Percentiles rank a stretch among this genome's conserved stretches.
Conservation (phyloP, 1,140 invertebrate species). For the honey bee (Apis mellifera) region DNA sequence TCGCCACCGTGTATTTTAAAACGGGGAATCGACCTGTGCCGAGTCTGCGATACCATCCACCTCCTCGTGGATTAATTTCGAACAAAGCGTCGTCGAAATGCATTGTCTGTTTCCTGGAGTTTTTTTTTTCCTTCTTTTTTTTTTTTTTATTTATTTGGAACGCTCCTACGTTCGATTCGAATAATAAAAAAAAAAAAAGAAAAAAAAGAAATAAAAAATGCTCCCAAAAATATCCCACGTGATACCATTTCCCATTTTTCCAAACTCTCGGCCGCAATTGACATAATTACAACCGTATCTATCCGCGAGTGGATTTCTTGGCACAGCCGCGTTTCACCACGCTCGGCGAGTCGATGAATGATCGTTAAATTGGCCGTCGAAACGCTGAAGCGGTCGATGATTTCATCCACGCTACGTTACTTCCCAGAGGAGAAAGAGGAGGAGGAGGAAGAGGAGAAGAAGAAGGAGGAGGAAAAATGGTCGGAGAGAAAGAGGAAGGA, state of each 20-base stretch:
- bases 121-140: not conserved
- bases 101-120: not conserved
- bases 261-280: not conserved
- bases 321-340: no score
- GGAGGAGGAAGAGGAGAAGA: not conserved
- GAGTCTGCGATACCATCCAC: slow-evolving; percentile 3
- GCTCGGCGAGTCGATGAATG: slow-evolving; percentile 17
- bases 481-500: not conserved
- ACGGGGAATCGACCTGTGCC: slow-evolving; percentile 8
- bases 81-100: not conserved
- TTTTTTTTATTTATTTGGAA: no score
- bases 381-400: slow-evolving; percentile 42
- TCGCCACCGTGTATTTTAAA: not conserved
- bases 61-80: slow-evolving; percentile 10
- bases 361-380: slow-evolving; percentile 52
- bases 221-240: not conserved
- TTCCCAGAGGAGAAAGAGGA: slow-evolving; percentile 9
- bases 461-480: not conserved
- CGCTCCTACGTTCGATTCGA: not conserved
- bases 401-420: slow-evolving; percentile 23
- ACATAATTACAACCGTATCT: slow-evolving; percentile 20
- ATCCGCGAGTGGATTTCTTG: no score
- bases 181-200: not conserved
- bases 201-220: not conserved
- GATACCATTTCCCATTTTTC: no score